Conservation (phyloP, 1,140 invertebrate genomes). For the Drosophila elegans region DNA sequence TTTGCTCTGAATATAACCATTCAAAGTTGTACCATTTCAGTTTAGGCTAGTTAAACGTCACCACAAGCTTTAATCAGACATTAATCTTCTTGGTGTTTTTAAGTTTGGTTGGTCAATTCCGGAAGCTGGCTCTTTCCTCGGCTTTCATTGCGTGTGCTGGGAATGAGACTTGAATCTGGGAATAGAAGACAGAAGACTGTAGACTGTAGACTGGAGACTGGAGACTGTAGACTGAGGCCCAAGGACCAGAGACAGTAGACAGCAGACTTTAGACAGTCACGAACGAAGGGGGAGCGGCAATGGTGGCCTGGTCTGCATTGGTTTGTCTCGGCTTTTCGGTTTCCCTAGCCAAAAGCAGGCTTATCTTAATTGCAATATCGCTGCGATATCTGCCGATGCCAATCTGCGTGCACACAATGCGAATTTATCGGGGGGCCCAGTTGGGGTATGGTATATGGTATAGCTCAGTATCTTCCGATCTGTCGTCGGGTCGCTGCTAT, state of each 20-base stretch:
- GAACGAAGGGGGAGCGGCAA: conserved; percentile 16
- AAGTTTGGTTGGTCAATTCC: conserved; percentile 1
- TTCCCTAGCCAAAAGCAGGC: conserved; percentile 34
- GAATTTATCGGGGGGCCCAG: conserved; percentile 46
- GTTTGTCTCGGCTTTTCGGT: conserved; percentile 9
- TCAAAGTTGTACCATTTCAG: not conserved
- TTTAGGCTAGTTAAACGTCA: not conserved
- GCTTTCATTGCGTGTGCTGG: conserved; percentile 16
- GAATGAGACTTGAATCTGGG: not conserved
- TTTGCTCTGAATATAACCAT: not conserved
- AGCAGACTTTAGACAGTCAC: conserved; percentile 7
- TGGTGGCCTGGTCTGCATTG: conserved; percentile 35
- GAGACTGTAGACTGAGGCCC: not conserved
- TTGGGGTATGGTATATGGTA: conserved; percentile 6
- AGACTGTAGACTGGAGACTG: not conserved
- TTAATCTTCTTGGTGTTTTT: not conserved
- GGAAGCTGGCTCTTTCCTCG: conserved; percentile 8
- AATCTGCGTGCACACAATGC: conserved; percentile 66
- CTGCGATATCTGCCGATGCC: conserved; percentile 66
- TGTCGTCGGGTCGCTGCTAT: conserved; percentile 16
- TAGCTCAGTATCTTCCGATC: conserved; percentile 7
- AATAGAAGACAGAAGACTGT: not conserved
- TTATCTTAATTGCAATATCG: conserved; percentile 82
- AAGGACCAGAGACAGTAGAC: not conserved
- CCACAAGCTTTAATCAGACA: not conserved